Base-by-base conservation (phyloP, 30 jellyfish, hydroid and myxozoan species). In the Haliclystus octoradiatus region DNA sequence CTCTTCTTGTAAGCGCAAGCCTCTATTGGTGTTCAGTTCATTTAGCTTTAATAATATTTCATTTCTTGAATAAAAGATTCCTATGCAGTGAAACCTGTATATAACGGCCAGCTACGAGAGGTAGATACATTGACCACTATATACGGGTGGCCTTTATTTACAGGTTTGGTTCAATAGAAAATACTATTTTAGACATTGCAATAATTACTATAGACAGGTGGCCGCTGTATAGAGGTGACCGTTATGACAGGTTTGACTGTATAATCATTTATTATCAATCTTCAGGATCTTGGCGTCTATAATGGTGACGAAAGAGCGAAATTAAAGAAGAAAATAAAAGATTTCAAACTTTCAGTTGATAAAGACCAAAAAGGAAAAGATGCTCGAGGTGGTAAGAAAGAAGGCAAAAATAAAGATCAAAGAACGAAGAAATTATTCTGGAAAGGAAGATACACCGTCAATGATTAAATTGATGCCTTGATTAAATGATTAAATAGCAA, bases 391-490 rank as follows among this genome's bases (percentile, higher is more conserved):
- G 84, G 69, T 23, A 73, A 73, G 57, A 40, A 40, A 40, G 57
- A 40, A 57, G 65, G 14, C 5, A 74, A 68, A 34, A 1, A 70
- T 13, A 88, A 76, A 66, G 93, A 84, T 64, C 72, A 68, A 49
- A 14, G 61, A 22, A 52, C 79, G 49, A 79, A 80, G 83, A 64
- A 67, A 62, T 61, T 50, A 34, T 79, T 88, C 60, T 73, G 97
- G 94, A 88, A 80, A 81, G 94, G 97, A 26, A 88, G 73, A 80
- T 88, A 88, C 62, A 80, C 85, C n/a, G 92, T 86, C 35, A 75
- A 71, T 53, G 72, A 84, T 47, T 84, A 68, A 53, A 13, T 26
- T 5, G n/a, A n/a, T n/a, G n/a, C n/a, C n/a, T n/a, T n/a, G n/a
- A n/a, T n/a, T n/a, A n/a, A n/a, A n/a, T n/a, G n/a, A n/a, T n/a